phyloP scores from a whole-genome alignment of 2,113 vertebrate species.

The Pygathrix nemaeus region DNA sequence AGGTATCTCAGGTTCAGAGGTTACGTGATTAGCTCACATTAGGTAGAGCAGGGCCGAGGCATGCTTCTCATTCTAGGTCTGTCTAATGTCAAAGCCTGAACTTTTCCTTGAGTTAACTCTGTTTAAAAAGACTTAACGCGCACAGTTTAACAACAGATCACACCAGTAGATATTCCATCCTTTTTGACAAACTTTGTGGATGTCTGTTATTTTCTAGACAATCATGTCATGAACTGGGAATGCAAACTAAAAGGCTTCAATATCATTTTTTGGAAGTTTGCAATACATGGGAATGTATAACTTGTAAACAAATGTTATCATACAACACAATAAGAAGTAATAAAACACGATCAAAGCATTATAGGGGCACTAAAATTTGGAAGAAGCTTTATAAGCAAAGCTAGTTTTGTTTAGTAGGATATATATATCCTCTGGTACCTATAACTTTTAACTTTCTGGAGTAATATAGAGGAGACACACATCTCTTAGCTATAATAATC shows the following conservation, averaged over 20 bases:
- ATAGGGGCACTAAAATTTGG: neutral
- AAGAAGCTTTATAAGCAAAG: neutral
- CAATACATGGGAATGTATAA: neutral
- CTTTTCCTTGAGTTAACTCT: neutral
- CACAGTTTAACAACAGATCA: neutral
- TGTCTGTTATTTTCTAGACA: neutral
- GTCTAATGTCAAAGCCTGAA: neutral
- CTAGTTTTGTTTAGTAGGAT: neutral
- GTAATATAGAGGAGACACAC: neutral
- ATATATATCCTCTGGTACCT: neutral
- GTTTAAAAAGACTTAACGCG: neutral
- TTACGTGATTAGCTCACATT: neutral
- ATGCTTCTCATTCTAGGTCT: neutral
- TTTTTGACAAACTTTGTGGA: neutral
- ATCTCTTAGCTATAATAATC: neutral
- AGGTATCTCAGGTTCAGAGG: neutral
- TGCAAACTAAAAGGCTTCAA: neutral
- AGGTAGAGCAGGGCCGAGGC: neutral
- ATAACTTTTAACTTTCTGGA: neutral
- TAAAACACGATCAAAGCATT: neutral
- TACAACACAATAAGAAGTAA: neutral
- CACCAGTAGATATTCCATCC: neutral
- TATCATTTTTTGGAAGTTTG: neutral
- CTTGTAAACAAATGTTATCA: neutral
- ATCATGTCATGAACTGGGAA: neutral